These are phyloP conservation scores for Apodemia mormo DNA, from an alignment of 2,888 invertebrate species.

Conservation along the genomic window DNA sequence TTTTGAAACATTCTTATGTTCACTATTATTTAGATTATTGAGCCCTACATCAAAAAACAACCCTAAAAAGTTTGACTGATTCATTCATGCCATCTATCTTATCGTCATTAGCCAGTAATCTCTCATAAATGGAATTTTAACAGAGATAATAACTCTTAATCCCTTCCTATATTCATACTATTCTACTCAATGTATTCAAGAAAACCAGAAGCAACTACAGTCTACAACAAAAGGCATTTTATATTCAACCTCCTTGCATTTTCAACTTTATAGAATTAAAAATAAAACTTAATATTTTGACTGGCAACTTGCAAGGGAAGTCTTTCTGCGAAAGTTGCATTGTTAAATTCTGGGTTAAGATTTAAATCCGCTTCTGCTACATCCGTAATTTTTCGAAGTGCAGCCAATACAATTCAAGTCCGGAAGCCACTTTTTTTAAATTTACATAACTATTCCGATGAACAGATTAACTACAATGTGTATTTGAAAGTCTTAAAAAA, in stretches of 20 bases:
- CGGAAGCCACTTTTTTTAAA: slow-evolving; percentile 53
- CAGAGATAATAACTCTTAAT: slow-evolving; percentile 58
- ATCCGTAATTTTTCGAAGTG: slow-evolving; percentile 15
- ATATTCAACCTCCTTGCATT: slow-evolving; percentile 18
- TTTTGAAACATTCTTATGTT: too few relatives aligned
- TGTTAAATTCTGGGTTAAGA: slow-evolving; percentile 41
- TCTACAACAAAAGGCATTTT: slow-evolving; percentile 19
- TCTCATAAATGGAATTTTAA: slow-evolving; percentile 51
- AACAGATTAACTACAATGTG: slow-evolving; percentile 38
- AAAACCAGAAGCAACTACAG: slow-evolving; percentile 41
- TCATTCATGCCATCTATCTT: slow-evolving; percentile 45
- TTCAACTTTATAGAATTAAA: slow-evolving; percentile 20
- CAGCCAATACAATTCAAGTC: slow-evolving; percentile 46
- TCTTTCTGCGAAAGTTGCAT: slow-evolving; percentile 44
- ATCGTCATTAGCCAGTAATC: slow-evolving; percentile 67
- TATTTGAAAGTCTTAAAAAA: neutral
- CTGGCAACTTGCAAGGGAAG: slow-evolving; percentile 10
- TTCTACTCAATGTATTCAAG: slow-evolving; percentile 48
- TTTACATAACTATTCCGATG: slow-evolving; percentile 17
- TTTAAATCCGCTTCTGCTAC: slow-evolving; percentile 4
- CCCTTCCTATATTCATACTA: slow-evolving; percentile 36
- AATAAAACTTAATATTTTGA: slow-evolving; percentile 20
- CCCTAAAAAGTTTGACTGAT: slow-evolving; percentile 34
- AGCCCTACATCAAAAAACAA: slow-evolving; percentile 34
- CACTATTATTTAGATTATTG: neutral